Base-by-base conservation (phyloP, 64 coral and sea anemone genomes). In the Montipora foliosa region DNA sequence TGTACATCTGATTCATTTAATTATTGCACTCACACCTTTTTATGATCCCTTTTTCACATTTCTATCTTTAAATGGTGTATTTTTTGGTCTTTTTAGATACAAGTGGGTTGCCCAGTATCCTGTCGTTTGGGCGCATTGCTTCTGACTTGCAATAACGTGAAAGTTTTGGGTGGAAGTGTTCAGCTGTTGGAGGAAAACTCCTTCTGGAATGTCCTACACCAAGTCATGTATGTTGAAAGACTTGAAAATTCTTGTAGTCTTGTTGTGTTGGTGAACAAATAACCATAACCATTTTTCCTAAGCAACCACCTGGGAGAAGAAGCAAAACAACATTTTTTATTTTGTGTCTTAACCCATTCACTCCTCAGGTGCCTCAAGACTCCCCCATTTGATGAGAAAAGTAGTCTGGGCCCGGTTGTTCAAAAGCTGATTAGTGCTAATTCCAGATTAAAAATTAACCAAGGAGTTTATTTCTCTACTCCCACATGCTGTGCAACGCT, bases 121-220 rank as follows among this genome's bases (percentile, higher is more conserved):
- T 97, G 93, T 48, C 68, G 89, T 24, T 77, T 92, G 14, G 96
- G 96, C 9, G 92, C 75, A 13, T 44, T 98, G 74, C 82, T 98
- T 16, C 79, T 98, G 24, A 78, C 94, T 45, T 20, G 78, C 7
- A 88, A 72, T 59, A 84, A 94, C 81, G 71, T 94, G 19, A 47
- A 45, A 25, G 24, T 96, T 24, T 77, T 98, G 24, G 97, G 97
- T 89, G 97, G 97, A 11, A 79, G 88, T 25, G 78, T 84, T 14
- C 64, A 82, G 61, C 29, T 96, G 75, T 69, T 89, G 52, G 91
- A 94, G 74, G 90, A 84, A 50, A 98, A 96, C 84, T 92, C 83
- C 5, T 68, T 77, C 46, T 96, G 94, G 97, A 98, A 98, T 57
- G 47, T 98, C 24, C 87, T 98, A 19, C 91, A 98, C 78, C 94